phyloP scores from a whole-genome alignment of 2,113 vertebrate genomes.

The Apaloderma vittatum region DNA sequence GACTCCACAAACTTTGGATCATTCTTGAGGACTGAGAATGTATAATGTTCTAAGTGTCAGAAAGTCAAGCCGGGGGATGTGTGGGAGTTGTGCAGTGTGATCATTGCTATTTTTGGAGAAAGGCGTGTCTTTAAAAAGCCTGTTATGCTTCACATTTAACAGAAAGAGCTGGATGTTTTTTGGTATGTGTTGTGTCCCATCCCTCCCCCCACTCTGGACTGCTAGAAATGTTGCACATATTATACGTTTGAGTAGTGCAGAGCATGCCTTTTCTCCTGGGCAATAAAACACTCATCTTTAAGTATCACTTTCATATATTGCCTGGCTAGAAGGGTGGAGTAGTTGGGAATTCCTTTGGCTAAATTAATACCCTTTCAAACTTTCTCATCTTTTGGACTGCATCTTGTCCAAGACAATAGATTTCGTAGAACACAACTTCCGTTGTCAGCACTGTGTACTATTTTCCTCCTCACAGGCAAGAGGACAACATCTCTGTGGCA shows the following conservation, averaged over 20 bases:
- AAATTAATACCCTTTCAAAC: not conserved
- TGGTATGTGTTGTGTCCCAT: not conserved
- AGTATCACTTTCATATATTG: not conserved
- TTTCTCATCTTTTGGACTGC: not conserved
- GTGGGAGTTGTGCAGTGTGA: not conserved
- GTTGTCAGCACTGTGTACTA: not conserved
- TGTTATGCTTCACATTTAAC: not conserved
- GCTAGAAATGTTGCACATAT: not conserved
- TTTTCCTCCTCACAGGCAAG: not conserved
- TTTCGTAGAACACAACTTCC: not conserved
- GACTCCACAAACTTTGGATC: not conserved
- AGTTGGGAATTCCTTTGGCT: not conserved
- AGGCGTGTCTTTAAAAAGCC: not conserved
- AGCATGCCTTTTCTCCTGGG: not conserved
- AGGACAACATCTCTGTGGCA: not conserved
- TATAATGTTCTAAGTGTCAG: not conserved
- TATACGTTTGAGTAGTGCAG: not conserved
- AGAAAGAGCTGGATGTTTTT: not conserved
- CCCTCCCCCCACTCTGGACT: not conserved
- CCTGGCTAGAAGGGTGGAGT: not conserved
- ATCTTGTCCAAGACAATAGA: not conserved
- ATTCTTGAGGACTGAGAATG: not conserved
- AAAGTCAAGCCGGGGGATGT: not conserved
- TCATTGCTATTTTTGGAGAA: constrained; percentile 18
- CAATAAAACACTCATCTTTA: not conserved